Evolutionary conservation across 1,140 invertebrate genomes (phyloP).

Genomic region (Coptotermes formosanus): DNA sequence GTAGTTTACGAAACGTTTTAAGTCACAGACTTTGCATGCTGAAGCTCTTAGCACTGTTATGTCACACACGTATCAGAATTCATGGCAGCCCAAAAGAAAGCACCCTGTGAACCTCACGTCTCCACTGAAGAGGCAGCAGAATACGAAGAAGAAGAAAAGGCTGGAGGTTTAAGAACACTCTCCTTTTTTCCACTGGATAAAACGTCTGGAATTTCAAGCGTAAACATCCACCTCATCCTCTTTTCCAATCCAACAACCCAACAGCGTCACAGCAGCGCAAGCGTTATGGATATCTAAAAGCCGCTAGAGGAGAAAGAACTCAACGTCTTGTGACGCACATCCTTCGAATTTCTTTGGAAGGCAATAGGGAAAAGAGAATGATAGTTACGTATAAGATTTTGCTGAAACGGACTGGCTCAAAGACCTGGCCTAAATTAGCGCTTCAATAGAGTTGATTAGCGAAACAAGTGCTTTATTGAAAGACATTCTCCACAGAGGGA

Average conservation of each 20-base stretch:
- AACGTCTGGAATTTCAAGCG: slow-evolving; percentile 15
- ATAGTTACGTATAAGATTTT: background rate
- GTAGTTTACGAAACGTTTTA: background rate
- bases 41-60: background rate
- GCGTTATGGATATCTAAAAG: background rate
- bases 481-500: too few relatives aligned
- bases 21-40: background rate
- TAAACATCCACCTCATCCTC: background rate
- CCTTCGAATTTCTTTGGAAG: background rate
- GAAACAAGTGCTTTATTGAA: too few relatives aligned
- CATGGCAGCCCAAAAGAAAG: slow-evolving; percentile 4
- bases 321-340: background rate
- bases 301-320: background rate
- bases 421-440: background rate
- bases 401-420: background rate
- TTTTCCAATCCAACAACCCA: background rate
- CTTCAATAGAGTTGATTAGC: background rate
- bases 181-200: background rate
- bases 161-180: background rate
- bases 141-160: background rate
- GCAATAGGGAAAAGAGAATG: background rate
- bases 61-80: slow-evolving; percentile 6
- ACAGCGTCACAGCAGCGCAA: background rate
- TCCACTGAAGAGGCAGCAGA: background rate
- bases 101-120: background rate